A percentile compares a stretch with the other conserved stretches of the same genome.
phyloP scores from a whole-genome alignment of 2,888 invertebrate genomes.

The Drosophila pseudotakahashii region DNA sequence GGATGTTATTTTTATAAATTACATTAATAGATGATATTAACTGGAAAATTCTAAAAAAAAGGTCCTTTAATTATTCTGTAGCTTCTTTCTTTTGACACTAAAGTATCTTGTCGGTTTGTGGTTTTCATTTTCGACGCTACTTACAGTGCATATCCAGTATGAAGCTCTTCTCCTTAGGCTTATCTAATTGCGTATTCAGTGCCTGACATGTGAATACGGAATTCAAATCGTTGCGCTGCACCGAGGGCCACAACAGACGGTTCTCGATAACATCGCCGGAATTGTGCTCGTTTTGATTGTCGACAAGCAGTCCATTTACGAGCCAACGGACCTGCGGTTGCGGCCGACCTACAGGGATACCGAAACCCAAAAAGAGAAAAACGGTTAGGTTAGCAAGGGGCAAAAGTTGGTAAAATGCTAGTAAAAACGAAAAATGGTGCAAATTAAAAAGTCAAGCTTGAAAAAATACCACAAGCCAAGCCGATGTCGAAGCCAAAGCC shows the following conservation, averaged over 20 bases:
- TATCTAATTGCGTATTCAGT: slow-evolving; percentile 92
- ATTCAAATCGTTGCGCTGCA: slow-evolving; percentile 92
- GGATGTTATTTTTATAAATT: too few species aligned
- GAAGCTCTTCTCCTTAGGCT: slow-evolving; percentile 91
- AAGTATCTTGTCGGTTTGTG: background rate
- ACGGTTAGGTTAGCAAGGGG: background rate
- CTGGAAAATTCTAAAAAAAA: too few species aligned
- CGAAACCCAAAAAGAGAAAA: slow-evolving; percentile 7
- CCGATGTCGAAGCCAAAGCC: slow-evolving; percentile 11
- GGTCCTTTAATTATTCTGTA: too few species aligned
- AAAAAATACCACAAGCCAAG: slow-evolving; percentile 42
- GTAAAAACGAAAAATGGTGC: slow-evolving; percentile 53
- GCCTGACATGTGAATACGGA: slow-evolving; percentile 95
- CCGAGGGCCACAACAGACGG: slow-evolving; percentile 89
- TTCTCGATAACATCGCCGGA: slow-evolving; percentile 95
- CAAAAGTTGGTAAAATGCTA: slow-evolving; percentile 7
- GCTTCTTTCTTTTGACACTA: too few species aligned
- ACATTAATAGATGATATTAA: too few species aligned
- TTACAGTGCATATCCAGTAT: slow-evolving; percentile 92
- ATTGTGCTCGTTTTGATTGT: slow-evolving; percentile 93
- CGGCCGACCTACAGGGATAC: slow-evolving; percentile 87
- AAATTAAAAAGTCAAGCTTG: slow-evolving; percentile 79
- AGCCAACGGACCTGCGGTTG: slow-evolving; percentile 93
- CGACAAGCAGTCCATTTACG: slow-evolving; percentile 91
- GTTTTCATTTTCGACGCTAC: slow-evolving; percentile 82